Percentiles rank a stretch among this genome's conserved stretches.
phyloP scores from a whole-genome alignment of 2,113 vertebrate species.

The Galemys pyrenaicus region DNA sequence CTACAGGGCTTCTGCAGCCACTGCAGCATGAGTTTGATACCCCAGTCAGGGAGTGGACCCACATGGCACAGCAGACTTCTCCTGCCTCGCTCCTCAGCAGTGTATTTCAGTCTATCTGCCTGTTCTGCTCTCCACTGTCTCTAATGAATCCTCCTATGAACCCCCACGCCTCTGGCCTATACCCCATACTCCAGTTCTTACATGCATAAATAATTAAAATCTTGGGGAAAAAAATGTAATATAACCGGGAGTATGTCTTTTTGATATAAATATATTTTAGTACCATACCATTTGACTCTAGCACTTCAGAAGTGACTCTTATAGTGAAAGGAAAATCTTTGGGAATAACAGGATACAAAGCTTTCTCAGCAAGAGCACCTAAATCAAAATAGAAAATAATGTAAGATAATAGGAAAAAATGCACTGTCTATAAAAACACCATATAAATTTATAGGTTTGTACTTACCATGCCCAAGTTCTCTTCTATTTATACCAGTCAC shows the following conservation, averaged over 20 bases:
- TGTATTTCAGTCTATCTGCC: too few relatives aligned
- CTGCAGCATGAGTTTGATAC: too few relatives aligned
- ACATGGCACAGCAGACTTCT: too few relatives aligned
- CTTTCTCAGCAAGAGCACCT: conserved; percentile 97
- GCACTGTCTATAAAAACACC: neutral
- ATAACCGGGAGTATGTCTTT: neutral
- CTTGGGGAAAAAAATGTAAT: too few relatives aligned
- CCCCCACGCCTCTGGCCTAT: too few relatives aligned
- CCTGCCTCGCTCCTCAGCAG: too few relatives aligned
- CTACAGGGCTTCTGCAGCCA: too few relatives aligned
- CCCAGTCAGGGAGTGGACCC: too few relatives aligned
- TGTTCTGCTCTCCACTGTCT: too few relatives aligned
- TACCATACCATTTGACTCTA: conserved; percentile 95
- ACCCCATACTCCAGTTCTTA: too few relatives aligned
- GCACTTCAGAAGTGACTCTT: conserved; percentile 95
- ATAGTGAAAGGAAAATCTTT: conserved; percentile 98
- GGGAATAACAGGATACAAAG: conserved; percentile 94
- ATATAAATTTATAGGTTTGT: neutral
- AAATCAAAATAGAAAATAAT: conserved; percentile 58
- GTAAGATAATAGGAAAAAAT: conserved; percentile 59
- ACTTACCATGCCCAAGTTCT: conserved; percentile 96
- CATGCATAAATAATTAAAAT: too few relatives aligned
- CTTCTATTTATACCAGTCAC: conserved; percentile 92
- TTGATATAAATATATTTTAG: neutral
- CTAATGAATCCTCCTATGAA: too few relatives aligned